Evolutionary conservation across 2,113 vertebrate species (phyloP), one percentile per base, ranked within the genome.

Genomic region (Pedionomus torquatus): DNA sequence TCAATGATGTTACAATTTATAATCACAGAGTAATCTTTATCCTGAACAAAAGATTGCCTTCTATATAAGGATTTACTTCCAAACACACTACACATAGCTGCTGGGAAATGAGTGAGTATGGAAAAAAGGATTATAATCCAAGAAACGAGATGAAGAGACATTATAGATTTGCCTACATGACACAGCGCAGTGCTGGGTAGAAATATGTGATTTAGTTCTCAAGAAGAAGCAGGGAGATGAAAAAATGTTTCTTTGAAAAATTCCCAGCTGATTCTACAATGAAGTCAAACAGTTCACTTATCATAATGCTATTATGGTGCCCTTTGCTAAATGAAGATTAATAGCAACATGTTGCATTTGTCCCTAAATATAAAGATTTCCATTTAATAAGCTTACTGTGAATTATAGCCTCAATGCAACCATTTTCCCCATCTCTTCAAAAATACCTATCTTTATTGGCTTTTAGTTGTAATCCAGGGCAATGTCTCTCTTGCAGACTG

Each of bases 211-310:
- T 74, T 84, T 83, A 81, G 17, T 33, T 84, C n/a, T 87, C 77
- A 70, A 0, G 26, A 26, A 72, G 48, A 85, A 88, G 10, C 26
- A 54, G 3, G 23, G 11, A 89, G 30, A 35, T 41, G 43, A 90
- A 85, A 83, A 95, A 66, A 71, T 7, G 1, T 37, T 74, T 58
- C 28, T 87, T 82, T 91, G 83, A 95, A 89, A 92, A 89, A 95
- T 84, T 95, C 69, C 57, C 83, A 46, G 48, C 9, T 87, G 48
- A 24, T 84, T 89, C 61, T 87, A 83, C 30, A 70, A 71, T 31
- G 51, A 84, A 90, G 63, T 81, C 54, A 89, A 94, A 74, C 58
- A 86, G 79, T 81, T 93, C 70, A 81, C 51, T 87, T 94, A 94
- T 86, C 89, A 90, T 89, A 85, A 79, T 74, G 54, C 41, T 83